Conservation (phyloP, 2,113 vertebrate species). For the Artemisiospiza belli region DNA sequence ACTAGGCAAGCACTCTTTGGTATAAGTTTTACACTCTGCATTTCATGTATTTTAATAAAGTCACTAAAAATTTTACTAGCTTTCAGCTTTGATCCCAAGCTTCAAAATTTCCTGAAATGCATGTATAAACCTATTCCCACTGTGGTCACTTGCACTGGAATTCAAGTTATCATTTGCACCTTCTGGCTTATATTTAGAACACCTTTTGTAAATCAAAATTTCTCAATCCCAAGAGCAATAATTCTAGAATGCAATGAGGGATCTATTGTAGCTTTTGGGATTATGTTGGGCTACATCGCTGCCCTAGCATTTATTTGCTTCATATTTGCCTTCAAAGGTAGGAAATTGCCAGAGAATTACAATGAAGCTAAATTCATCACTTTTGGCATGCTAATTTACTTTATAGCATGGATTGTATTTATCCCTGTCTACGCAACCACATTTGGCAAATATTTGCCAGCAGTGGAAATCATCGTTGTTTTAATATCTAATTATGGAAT, state of each 20-base stretch:
- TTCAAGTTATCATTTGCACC: slow-evolving; percentile 79
- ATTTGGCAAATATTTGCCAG: slow-evolving; percentile 82
- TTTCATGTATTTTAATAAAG: slow-evolving; percentile 90
- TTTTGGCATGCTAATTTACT: slow-evolving; percentile 90
- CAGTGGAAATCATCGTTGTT: slow-evolving; percentile 88
- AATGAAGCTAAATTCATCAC: slow-evolving; percentile 92
- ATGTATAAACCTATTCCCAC: slow-evolving; percentile 78
- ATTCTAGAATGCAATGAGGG: slow-evolving; percentile 84
- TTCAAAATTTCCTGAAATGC: slow-evolving; percentile 75
- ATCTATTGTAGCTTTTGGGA: slow-evolving; percentile 79
- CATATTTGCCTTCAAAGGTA: slow-evolving; percentile 85
- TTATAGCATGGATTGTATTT: slow-evolving; percentile 89
- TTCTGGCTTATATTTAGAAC: slow-evolving; percentile 81
- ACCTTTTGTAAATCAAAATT: slow-evolving; percentile 68
- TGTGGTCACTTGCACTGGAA: slow-evolving; percentile 72
- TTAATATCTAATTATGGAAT: slow-evolving; percentile 89
- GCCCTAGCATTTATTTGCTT: slow-evolving; percentile 85
- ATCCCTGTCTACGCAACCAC: slow-evolving; percentile 85
- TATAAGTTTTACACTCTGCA: slow-evolving; percentile 85
- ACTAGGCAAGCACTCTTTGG: slow-evolving; percentile 84
- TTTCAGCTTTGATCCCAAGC: slow-evolving; percentile 84
- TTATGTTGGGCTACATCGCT: slow-evolving; percentile 84
- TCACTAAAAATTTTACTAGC: slow-evolving; percentile 88
- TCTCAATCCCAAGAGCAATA: slow-evolving; percentile 63
- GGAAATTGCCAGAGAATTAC: slow-evolving; percentile 88